These are phyloP conservation scores for Dissostichus mawsoni DNA, from an alignment of 2,113 vertebrate genomes.

Conservation along the genomic window DNA sequence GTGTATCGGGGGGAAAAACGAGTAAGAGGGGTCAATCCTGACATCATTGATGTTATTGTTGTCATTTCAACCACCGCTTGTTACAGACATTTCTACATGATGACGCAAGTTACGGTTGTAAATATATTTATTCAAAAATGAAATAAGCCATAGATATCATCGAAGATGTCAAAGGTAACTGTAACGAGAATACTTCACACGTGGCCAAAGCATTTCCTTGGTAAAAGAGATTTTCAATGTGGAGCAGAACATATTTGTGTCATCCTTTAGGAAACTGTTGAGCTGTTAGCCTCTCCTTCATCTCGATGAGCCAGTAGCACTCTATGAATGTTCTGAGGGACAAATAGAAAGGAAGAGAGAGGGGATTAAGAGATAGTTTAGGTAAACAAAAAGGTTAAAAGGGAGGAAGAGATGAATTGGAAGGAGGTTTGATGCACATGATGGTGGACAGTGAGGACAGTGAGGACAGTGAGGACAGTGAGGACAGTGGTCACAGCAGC, in stretches of 20 bases:
- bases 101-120: constrained; percentile 1
- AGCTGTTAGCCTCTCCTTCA: constrained; percentile 32
- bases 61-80: constrained; percentile 15
- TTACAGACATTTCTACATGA: neutral
- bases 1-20: constrained; percentile 28
- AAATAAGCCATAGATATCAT: neutral
- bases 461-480: no score
- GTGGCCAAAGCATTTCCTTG: neutral
- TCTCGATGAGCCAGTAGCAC: constrained; percentile 47
- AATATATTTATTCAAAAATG: constrained; percentile 29
- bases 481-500: neutral
- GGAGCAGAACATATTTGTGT: neutral
- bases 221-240: neutral
- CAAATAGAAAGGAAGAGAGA: constrained; percentile 4
- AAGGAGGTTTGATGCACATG: neutral
- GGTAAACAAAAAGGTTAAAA: neutral
- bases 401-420: neutral
- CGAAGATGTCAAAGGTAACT: constrained; percentile 12
- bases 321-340: constrained; percentile 71
- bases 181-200: neutral
- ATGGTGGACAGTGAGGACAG: neutral
- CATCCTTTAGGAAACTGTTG: constrained; percentile 22
- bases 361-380: neutral
- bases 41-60: constrained; percentile 38
- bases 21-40: constrained; percentile 44